Evolutionary conservation across 1,140 invertebrate genomes (phyloP), one percentile per base, ranked within the genome.

Genomic region (Drosophila fuyamai): DNA sequence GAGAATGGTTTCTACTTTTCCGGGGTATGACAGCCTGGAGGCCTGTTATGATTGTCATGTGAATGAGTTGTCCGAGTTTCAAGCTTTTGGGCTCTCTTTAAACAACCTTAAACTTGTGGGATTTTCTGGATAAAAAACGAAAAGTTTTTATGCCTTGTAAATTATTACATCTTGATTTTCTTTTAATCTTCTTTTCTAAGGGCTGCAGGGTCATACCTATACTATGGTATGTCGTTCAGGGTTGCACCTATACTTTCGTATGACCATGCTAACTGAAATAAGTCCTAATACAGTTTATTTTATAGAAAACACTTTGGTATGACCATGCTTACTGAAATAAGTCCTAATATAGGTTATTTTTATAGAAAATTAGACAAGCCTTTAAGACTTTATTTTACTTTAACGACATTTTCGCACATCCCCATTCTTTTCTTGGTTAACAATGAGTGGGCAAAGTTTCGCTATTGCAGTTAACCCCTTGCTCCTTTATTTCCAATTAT

Each of bases 31-130:
- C 47, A 61, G 65, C 81, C 81, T 50, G 67, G 56, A 68, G 81
- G 53, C 43, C 74, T 77, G 82, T 84, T 84, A 81, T 84, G 81
- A 84, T 84, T 84, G 81, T 76, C 81, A 74, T 84, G 61, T 80
- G 68, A 79, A 76, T 76, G 76, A 83, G 56, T 76, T 77, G 76
- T 65, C 51, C 59, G 51, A 58, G 74, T 71, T 72, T 50, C 16
- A 41, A 41, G 63, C 47, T 38, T 32, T 14, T 38, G 2, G 38
- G 61, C 13, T 14, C 27, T 36, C 51, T 46, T 71, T 59, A 73
- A 60, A 46, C n/a, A 16, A 50, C n/a, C 18, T 41, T 67, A 16
- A 62, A 35, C 50, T 16, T 43, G 13, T n/a, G n/a, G 16, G n/a
- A 7, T 18, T 27, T 36, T 10, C 9, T 44, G 13, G 4, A 14